These are phyloP conservation scores for Microdon myrmicae DNA, from an alignment of 2,888 invertebrate species.

Conservation along the genomic window DNA sequence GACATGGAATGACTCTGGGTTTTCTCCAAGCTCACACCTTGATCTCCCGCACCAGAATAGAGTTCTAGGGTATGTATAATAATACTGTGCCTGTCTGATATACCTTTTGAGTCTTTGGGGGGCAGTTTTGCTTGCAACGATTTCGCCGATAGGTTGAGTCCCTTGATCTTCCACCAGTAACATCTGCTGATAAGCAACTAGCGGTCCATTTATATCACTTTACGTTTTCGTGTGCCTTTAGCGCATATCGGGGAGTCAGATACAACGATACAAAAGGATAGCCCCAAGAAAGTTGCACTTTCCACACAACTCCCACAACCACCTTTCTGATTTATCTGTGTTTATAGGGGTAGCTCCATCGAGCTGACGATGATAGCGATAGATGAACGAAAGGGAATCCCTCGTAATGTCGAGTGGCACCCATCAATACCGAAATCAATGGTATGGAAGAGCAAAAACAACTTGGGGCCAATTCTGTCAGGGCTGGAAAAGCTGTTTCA, in stretches of 20 bases:
- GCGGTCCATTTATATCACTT: slow-evolving; percentile 50
- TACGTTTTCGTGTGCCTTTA: slow-evolving; percentile 35
- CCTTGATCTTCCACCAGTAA: too few relatives aligned
- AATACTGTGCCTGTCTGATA: neutral
- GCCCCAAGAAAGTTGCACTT: slow-evolving; percentile 8
- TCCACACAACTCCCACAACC: slow-evolving; percentile 10
- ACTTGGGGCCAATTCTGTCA: too few relatives aligned
- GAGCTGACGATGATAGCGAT: slow-evolving; percentile 8
- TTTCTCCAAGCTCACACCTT: slow-evolving; percentile 25
- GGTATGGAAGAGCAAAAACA: too few relatives aligned
- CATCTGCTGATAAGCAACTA: slow-evolving; percentile 27
- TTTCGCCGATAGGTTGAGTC: slow-evolving; percentile 23
- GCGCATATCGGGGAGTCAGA: slow-evolving; percentile 29
- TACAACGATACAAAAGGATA: neutral
- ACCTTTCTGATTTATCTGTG: too few relatives aligned
- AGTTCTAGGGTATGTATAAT: too few relatives aligned
- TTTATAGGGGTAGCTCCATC: slow-evolving; percentile 12
- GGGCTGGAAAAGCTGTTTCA: slow-evolving; percentile 18
- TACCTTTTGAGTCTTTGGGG: slow-evolving; percentile 35
- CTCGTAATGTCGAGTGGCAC: slow-evolving; percentile 47
- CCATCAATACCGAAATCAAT: slow-evolving; percentile 48
- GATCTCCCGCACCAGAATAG: too few relatives aligned
- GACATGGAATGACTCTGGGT: slow-evolving; percentile 6
- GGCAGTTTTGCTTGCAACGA: slow-evolving; percentile 41
- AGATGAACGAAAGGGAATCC: slow-evolving; percentile 31